Conservation (phyloP, 1,140 invertebrate species). For the Apis laboriosa region DNA sequence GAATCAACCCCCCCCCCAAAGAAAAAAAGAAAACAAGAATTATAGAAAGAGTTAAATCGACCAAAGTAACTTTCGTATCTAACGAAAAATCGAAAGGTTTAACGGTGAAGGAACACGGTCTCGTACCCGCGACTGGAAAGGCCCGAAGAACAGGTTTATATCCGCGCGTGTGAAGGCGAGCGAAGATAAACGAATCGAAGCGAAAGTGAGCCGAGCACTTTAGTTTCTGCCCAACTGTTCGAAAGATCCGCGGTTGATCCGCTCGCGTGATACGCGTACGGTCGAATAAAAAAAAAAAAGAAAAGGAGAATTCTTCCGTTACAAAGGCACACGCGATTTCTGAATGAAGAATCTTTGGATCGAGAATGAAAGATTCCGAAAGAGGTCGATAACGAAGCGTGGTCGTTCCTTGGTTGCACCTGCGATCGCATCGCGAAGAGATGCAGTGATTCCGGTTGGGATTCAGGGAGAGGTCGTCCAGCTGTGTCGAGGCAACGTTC, state of each 20-base stretch:
- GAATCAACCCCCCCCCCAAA: neutral
- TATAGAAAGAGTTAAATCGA: neutral
- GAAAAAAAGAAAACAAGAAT: neutral
- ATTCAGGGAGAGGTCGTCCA: constrained; percentile 1
- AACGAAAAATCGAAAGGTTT: neutral
- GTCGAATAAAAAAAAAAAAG: too few species aligned
- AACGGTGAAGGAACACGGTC: neutral
- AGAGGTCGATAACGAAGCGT: neutral
- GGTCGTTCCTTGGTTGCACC: constrained; percentile 20
- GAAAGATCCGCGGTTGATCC: constrained; percentile 14
- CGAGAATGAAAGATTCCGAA: neutral
- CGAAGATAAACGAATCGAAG: constrained; percentile 46
- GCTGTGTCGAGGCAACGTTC: neutral
- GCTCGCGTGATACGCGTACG: neutral
- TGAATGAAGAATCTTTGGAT: neutral
- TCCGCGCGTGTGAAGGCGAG: constrained; percentile 28
- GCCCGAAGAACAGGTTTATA: constrained; percentile 33
- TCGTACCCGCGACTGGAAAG: constrained; percentile 29
- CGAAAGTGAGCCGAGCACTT: constrained; percentile 43
- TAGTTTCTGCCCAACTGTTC: constrained; percentile 36
- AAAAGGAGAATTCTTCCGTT: neutral
- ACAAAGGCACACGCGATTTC: neutral
- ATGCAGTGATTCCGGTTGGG: neutral
- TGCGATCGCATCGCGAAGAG: constrained; percentile 14
- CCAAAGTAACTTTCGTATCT: neutral